A percentile compares a stretch with the other conserved stretches of the same genome.
These are phyloP conservation scores for Drosophila emarginata DNA, from an alignment of 2,888 invertebrate species.

Conservation along the genomic window DNA sequence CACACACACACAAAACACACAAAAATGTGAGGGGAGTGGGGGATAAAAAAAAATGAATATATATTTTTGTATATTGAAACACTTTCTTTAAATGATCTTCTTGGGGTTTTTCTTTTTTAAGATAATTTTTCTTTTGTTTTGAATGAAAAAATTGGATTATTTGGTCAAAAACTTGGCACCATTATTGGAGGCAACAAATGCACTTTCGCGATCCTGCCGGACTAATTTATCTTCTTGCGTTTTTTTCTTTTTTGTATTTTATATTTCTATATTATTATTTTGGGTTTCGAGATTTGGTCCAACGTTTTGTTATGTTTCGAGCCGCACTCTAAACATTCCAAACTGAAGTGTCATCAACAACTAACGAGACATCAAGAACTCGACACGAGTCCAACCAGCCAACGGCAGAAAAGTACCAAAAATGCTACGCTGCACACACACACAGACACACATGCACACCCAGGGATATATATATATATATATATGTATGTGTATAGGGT, in stretches of 20 bases:
- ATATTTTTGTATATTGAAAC: not conserved
- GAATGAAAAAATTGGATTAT: not conserved
- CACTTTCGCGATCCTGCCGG: not conserved
- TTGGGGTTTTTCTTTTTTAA: not conserved
- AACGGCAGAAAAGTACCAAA: constrained; percentile 75
- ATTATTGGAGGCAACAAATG: not conserved
- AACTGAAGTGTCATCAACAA: constrained; percentile 83
- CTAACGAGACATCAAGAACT: constrained; percentile 82
- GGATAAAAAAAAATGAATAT: constrained; percentile 22
- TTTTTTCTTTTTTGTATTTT: not conserved
- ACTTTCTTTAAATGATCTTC: not conserved
- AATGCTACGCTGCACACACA: constrained; percentile 51
- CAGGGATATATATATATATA: constrained; percentile 22
- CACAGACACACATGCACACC: constrained; percentile 28
- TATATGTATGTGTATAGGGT: constrained; percentile 33
- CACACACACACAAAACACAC: constrained; percentile 12
- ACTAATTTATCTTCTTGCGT: not conserved
- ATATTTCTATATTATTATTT: not conserved
- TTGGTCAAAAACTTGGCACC: constrained; percentile 17
- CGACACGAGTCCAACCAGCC: constrained; percentile 80
- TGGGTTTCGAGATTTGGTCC: constrained; percentile 3
- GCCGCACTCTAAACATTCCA: constrained; percentile 78
- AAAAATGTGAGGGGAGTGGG: not conserved
- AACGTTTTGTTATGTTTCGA: constrained; percentile 34
- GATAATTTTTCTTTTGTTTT: no score